These are phyloP conservation scores for Cylindroiulus punctatus DNA, from an alignment of 2,888 invertebrate species.

Conservation along the genomic window DNA sequence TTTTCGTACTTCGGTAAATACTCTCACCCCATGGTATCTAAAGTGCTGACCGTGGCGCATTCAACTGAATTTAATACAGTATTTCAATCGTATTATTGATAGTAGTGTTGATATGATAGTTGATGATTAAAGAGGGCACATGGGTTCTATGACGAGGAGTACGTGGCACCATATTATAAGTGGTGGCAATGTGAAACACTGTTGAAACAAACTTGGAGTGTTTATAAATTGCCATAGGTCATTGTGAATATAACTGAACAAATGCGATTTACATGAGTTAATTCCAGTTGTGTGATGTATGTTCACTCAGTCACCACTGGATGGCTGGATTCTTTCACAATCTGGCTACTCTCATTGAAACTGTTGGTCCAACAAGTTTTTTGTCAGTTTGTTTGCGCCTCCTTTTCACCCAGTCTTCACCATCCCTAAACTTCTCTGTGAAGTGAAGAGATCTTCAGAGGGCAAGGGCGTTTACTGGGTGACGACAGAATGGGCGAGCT, in stretches of 20 bases:
- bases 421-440: background rate
- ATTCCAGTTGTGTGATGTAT: background rate
- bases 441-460: background rate
- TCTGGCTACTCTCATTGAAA: background rate
- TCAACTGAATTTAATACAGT: no score
- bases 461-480: background rate
- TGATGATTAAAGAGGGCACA: no score
- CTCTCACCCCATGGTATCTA: no score
- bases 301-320: background rate
- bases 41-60: no score
- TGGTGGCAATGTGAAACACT: no score
- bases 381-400: background rate
- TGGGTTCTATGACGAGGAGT: no score
- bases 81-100: no score
- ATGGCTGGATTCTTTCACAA: background rate
- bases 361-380: background rate
- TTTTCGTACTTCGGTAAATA: no score
- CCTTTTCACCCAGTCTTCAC: background rate
- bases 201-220: background rate
- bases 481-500: conserved; percentile 2
- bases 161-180: no score
- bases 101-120: no score
- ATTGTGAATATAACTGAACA: background rate
- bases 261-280: background rate
- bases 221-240: background rate